Evolutionary conservation across 35 echinoderm and acorn worm species (phyloP).

Genomic region (Ptychodera flava): DNA sequence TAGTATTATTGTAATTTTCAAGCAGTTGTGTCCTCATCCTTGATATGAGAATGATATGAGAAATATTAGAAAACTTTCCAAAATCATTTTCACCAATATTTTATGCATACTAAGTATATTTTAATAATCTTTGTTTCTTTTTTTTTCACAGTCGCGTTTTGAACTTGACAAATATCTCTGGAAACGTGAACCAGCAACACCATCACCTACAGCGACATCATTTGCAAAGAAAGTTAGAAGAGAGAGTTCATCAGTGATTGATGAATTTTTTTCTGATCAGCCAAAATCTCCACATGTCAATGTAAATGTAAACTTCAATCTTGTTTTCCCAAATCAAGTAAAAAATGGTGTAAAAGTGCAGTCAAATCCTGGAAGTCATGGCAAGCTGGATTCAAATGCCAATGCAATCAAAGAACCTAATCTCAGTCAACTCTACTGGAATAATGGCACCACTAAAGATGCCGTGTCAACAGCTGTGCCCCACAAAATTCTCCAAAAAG

Average conservation of each 20-base stretch:
- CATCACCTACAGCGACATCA: neutral
- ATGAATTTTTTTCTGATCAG: constrained; percentile 35
- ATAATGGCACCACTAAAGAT: neutral
- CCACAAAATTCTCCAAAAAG: neutral
- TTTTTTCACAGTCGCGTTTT: constrained; percentile 5
- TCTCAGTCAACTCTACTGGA: constrained; percentile 11
- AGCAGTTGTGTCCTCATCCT: no score
- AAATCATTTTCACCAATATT: no score
- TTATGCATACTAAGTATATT: no score
- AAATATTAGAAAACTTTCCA: no score
- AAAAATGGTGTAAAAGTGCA: constrained; percentile 10
- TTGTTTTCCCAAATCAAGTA: constrained; percentile 29
- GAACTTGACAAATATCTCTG: constrained; percentile 34
- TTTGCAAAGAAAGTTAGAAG: constrained; percentile 24
- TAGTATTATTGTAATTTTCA: no score
- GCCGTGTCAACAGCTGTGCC: neutral
- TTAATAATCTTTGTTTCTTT: constrained; percentile 11
- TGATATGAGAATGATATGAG: no score
- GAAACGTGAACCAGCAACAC: constrained; percentile 3
- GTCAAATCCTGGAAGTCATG: neutral
- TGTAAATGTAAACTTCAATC: constrained; percentile 45
- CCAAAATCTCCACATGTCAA: constrained; percentile 1
- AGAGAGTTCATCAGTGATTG: constrained; percentile 47
- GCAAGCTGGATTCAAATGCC: neutral
- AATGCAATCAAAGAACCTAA: constrained; percentile 23